Percentiles rank a stretch among this genome's conserved stretches.
phyloP scores from a whole-genome alignment of 2,113 vertebrate species.

The Amazona vittata region DNA sequence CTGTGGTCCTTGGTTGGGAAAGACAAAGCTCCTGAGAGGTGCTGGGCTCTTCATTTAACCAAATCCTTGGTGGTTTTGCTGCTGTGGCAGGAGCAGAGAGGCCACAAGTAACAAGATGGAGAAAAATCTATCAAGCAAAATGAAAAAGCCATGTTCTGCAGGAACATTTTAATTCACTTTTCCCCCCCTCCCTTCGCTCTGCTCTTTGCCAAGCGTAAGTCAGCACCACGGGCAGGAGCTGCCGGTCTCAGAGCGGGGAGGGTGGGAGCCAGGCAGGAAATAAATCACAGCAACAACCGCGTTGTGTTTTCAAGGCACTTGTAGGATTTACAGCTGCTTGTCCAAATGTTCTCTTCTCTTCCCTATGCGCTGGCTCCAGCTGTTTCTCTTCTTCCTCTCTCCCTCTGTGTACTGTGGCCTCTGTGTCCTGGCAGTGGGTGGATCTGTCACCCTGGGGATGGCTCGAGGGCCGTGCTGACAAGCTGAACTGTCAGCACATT shows the following conservation, averaged over 20 bases:
- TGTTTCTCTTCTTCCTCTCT: not conserved
- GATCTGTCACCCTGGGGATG: not conserved
- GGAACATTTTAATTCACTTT: constrained; percentile 57
- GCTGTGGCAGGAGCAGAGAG: not conserved
- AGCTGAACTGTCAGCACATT: not conserved
- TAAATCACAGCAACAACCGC: not conserved
- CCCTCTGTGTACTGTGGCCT: rapidly evolving
- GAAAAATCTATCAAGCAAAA: constrained; percentile 55
- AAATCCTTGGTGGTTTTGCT: not conserved
- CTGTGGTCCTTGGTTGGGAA: not conserved
- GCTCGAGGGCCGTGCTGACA: rapidly evolving
- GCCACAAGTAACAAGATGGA: constrained; percentile 32
- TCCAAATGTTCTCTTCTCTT: not conserved
- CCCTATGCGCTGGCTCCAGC: rapidly evolving
- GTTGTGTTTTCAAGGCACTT: not conserved
- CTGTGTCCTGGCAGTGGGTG: not conserved
- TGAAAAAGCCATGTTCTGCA: not conserved
- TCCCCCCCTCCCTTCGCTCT: not conserved
- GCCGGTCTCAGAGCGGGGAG: not conserved
- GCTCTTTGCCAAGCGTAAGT: constrained; percentile 44
- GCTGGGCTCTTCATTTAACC: constrained; percentile 44
- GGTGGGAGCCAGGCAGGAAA: constrained; percentile 18
- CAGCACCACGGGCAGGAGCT: not conserved
- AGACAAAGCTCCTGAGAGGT: not conserved
- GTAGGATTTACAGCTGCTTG: constrained; percentile 23